Percentiles rank a stretch among this genome's conserved stretches.
phyloP scores from a whole-genome alignment of 2,797 vertebrate species.

The Coranthus polyacanthus region DNA sequence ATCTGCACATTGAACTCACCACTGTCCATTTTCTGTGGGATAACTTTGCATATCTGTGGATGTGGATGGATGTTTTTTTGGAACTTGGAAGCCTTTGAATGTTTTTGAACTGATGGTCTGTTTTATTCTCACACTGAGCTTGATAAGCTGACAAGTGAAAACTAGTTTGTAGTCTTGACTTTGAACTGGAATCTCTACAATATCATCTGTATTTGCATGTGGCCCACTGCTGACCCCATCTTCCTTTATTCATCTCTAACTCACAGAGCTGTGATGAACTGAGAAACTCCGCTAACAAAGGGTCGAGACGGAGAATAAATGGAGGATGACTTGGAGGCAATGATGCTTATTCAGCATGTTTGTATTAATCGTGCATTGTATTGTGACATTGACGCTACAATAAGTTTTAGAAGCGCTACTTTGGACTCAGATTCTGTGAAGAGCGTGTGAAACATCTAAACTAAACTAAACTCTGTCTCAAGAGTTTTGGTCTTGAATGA shows the following conservation, averaged over 20 bases:
- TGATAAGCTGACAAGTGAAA: conserved; percentile 29
- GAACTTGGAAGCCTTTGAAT: conserved; percentile 1
- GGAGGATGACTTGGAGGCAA: conserved; percentile 22
- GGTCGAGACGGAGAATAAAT: conserved; percentile 33
- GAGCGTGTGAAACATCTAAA: no score
- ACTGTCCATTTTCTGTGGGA: neutral
- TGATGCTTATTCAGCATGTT: conserved; percentile 31
- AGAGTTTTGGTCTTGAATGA: conserved; percentile 16
- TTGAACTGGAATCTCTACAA: conserved; percentile 57
- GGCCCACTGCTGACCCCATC: conserved; percentile 21
- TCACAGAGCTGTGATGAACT: conserved; percentile 34
- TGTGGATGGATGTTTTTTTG: conserved; percentile 8
- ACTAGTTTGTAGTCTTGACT: conserved; percentile 45
- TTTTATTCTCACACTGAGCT: conserved; percentile 10
- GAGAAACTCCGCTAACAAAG: conserved; percentile 37
- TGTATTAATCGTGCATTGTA: conserved; percentile 17
- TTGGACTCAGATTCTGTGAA: neutral
- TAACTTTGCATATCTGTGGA: conserved; percentile 12
- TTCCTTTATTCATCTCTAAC: conserved; percentile 31
- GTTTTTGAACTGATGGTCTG: neutral
- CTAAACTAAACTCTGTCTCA: conserved; percentile 16
- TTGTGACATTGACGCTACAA: conserved; percentile 1
- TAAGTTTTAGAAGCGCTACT: neutral
- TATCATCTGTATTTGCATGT: conserved; percentile 50
- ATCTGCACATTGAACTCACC: conserved; percentile 5